Percentiles rank a stretch among this genome's conserved stretches.
Evolutionary conservation across 2,113 vertebrate species (phyloP).

Genomic region (Psilopsiagon aurifrons): DNA sequence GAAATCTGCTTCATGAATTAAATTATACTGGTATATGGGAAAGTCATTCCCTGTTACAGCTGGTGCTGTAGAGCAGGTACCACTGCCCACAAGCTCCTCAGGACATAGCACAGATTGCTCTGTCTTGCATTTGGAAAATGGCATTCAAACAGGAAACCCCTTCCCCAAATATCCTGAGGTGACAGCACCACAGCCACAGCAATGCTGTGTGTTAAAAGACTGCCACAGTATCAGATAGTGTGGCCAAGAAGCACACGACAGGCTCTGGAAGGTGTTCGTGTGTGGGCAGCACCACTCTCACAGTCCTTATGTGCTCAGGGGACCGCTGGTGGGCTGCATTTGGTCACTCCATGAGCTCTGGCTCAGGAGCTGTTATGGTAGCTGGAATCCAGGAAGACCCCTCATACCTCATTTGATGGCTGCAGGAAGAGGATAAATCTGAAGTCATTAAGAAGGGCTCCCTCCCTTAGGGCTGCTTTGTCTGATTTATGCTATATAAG

Average conservation of each 20-base stretch:
- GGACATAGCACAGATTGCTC: background rate
- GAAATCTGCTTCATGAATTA: slow-evolving; percentile 60
- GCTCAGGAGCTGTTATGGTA: background rate
- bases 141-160: background rate
- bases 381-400: background rate
- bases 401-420: background rate
- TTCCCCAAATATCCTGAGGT: background rate
- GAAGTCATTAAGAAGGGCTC: background rate
- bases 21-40: slow-evolving; percentile 40
- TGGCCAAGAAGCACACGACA: background rate
- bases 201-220: background rate
- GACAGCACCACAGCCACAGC: background rate
- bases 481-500: background rate
- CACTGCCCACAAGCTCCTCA: background rate
- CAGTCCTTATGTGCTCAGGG: background rate
- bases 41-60: slow-evolving; percentile 8
- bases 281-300: background rate
- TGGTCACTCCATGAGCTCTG: rapidly evolving
- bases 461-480: background rate
- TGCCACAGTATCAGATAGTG: background rate
- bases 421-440: background rate
- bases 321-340: background rate
- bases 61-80: background rate
- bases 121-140: background rate
- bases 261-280: background rate